A percentile compares a stretch with the other conserved stretches of the same genome.
Evolutionary conservation across 1,140 invertebrate genomes (phyloP).

Genomic region (Parapsyche elsis): DNA sequence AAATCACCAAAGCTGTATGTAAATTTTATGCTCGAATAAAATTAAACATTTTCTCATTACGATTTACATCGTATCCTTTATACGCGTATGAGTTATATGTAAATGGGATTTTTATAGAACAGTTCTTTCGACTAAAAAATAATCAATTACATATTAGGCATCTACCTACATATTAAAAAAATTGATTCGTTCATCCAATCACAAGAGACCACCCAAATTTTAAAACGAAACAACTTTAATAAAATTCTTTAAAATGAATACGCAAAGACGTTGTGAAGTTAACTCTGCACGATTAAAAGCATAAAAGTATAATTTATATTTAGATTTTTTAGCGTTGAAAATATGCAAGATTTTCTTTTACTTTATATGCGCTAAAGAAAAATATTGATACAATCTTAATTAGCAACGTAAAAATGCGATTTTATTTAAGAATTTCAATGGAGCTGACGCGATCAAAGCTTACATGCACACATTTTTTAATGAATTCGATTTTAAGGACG

Average conservation of each 20-base stretch:
- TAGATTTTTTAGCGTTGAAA: no score
- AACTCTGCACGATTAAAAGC: background rate
- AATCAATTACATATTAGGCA: background rate
- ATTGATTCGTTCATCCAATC: no score
- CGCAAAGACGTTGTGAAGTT: background rate
- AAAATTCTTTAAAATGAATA: background rate
- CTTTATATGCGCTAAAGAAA: no score
- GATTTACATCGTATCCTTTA: background rate
- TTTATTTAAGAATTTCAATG: no score
- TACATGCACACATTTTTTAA: no score
- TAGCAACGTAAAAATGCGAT: no score
- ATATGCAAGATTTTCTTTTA: no score
- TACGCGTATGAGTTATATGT: background rate
- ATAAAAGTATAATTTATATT: background rate
- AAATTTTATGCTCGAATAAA: conserved; percentile 22
- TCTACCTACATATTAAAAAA: background rate
- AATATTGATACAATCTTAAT: no score
- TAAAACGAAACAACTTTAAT: background rate
- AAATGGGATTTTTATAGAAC: background rate
- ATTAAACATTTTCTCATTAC: conserved; percentile 7
- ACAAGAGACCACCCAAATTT: background rate
- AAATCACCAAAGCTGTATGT: conserved; percentile 15
- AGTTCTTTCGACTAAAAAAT: background rate
- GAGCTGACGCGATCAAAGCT: no score
- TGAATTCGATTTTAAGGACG: no score